Conservation (phyloP, 2,888 invertebrate species). For the Hemistola chrysoprasaria region DNA sequence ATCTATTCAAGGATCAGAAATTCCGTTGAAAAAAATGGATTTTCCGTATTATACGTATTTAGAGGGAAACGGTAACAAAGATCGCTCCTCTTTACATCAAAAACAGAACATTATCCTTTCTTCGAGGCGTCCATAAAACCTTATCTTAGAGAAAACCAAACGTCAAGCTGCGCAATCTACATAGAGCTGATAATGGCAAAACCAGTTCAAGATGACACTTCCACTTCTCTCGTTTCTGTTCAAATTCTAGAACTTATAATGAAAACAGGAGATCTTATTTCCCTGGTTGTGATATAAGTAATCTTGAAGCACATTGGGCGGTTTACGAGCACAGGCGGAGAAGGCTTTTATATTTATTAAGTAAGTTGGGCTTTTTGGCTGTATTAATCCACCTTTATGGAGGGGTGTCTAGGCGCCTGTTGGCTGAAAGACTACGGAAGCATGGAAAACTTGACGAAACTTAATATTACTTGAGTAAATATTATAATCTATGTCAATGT, state of each 20-base stretch:
- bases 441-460: constrained; percentile 17
- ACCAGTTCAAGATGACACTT: constrained; percentile 50
- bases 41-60: constrained; percentile 59
- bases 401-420: constrained; percentile 68
- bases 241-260: constrained; percentile 47
- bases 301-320: constrained; percentile 78
- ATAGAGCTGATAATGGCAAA: constrained; percentile 77
- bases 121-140: constrained; percentile 69
- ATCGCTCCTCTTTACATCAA: constrained; percentile 67
- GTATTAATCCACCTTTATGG: constrained; percentile 81
- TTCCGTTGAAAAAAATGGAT: constrained; percentile 20
- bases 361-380: constrained; percentile 82
- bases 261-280: constrained; percentile 57
- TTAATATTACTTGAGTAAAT: no score
- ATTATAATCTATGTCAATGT: no score
- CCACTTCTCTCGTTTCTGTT: constrained; percentile 39
- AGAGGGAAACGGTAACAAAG: constrained; percentile 57
- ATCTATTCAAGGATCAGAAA: no score
- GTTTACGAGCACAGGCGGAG: constrained; percentile 75
- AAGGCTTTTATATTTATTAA: constrained; percentile 83
- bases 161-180: constrained; percentile 74
- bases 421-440: constrained; percentile 23
- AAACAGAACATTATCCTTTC: constrained; percentile 78
- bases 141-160: constrained; percentile 77
- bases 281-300: constrained; percentile 69